Conservation (phyloP, 35 echinoderm and acorn worm species). For the Apostichopus parvimensis region DNA sequence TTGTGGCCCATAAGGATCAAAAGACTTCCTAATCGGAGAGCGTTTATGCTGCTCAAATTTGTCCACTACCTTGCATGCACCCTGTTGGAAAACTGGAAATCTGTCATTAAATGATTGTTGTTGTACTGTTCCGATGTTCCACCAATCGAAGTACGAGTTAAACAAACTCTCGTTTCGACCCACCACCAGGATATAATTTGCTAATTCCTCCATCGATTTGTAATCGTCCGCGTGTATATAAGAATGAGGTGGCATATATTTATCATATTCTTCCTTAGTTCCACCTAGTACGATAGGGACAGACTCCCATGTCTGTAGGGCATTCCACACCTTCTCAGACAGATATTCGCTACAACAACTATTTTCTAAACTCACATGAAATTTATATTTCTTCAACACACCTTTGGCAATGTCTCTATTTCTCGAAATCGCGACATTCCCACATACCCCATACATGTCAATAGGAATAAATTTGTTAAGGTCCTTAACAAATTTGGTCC, state of each 20-base stretch:
- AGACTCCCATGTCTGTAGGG: too few relatives aligned
- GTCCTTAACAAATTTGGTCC: neutral
- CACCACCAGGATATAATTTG: constrained; percentile 30
- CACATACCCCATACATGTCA: neutral
- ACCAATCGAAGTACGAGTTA: constrained; percentile 50
- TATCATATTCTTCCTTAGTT: too few relatives aligned
- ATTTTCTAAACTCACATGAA: neutral
- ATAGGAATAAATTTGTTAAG: neutral
- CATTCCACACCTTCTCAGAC: too few relatives aligned
- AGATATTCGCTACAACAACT: neutral
- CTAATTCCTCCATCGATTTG: constrained; percentile 6
- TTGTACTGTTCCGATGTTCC: neutral
- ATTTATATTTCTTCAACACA: neutral
- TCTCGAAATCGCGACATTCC: neutral
- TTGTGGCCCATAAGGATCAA: constrained; percentile 27
- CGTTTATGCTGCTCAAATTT: neutral
- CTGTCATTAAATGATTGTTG: neutral
- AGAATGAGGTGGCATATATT: neutral
- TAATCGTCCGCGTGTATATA: constrained; percentile 44
- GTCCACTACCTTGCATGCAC: constrained; percentile 1
- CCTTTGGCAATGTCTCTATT: neutral
- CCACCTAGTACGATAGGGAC: too few relatives aligned
- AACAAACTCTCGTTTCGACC: constrained; percentile 18
- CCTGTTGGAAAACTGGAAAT: neutral
- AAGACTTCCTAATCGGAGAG: neutral